phyloP scores from a whole-genome alignment of 2,888 invertebrate genomes.

The Marronus borbonicus region DNA sequence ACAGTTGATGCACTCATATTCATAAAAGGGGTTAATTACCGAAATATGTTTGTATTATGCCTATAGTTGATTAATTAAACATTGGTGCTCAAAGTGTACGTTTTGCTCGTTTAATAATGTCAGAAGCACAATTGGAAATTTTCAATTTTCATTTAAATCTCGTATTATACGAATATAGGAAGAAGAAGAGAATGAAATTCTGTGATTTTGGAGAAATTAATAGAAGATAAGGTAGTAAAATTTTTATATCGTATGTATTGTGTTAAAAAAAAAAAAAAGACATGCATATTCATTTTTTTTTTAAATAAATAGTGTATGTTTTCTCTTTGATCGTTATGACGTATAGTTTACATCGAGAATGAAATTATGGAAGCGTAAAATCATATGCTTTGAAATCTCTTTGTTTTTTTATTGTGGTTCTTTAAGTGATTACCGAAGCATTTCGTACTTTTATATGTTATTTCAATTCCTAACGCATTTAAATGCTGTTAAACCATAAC shows the following conservation, averaged over 20 bases:
- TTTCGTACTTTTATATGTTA: too few species aligned
- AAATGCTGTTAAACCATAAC: too few species aligned
- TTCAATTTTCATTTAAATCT: not conserved
- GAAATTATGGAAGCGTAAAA: too few species aligned
- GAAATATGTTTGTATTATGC: constrained; percentile 34
- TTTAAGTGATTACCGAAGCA: too few species aligned
- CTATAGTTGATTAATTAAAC: constrained; percentile 55
- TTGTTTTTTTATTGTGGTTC: too few species aligned
- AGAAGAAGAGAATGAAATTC: constrained; percentile 3
- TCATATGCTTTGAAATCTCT: too few species aligned
- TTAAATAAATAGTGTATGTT: too few species aligned
- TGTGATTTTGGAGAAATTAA: constrained; percentile 20
- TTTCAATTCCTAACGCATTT: too few species aligned
- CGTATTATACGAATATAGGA: not conserved
- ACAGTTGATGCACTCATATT: constrained; percentile 37
- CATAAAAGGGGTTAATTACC: constrained; percentile 26
- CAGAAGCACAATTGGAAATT: constrained; percentile 41
- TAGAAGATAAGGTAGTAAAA: not conserved
- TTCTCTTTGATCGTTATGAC: too few species aligned
- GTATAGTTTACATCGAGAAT: too few species aligned
- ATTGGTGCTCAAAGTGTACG: constrained; percentile 66
- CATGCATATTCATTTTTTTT: too few species aligned
- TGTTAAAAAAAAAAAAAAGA: too few species aligned
- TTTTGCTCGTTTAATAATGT: constrained; percentile 22
- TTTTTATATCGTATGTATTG: not conserved